Conservation (phyloP, 2,797 vertebrate genomes). For the Aeoliscus strigatus region DNA sequence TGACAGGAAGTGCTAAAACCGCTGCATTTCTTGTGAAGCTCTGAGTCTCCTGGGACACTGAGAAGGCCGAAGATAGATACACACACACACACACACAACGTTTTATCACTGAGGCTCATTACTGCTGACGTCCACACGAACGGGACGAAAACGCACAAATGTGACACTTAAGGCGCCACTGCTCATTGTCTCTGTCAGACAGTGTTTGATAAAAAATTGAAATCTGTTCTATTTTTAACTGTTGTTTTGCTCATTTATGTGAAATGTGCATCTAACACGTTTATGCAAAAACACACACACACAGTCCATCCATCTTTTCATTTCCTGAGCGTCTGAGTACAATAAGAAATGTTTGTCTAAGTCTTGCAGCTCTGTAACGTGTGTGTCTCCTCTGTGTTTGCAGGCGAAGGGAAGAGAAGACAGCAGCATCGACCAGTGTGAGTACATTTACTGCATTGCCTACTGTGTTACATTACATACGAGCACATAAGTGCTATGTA, state of each 20-base stretch:
- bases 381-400: slow-evolving; percentile 63
- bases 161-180: slow-evolving; percentile 47
- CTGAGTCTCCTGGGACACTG: slow-evolving; percentile 40
- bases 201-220: slow-evolving; percentile 9
- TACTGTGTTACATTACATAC: slow-evolving; percentile 61
- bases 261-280: too few relatives aligned
- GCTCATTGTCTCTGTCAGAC: slow-evolving; percentile 32
- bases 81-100: slow-evolving; percentile 24
- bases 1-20: slow-evolving; percentile 48
- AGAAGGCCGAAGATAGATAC: slow-evolving; percentile 22
- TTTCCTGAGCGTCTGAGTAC: too few relatives aligned
- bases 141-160: slow-evolving; percentile 53
- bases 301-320: too few relatives aligned
- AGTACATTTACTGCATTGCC: slow-evolving; percentile 66
- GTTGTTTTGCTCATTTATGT: too few relatives aligned
- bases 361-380: slow-evolving; percentile 49
- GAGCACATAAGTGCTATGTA: slow-evolving; percentile 41
- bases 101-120: slow-evolving; percentile 64
- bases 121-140: slow-evolving; percentile 50
- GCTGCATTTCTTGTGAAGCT: slow-evolving; percentile 33
- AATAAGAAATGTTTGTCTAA: slow-evolving; percentile 37
- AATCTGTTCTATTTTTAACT: slow-evolving; percentile 45
- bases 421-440: slow-evolving; percentile 67
- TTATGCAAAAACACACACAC: too few relatives aligned
- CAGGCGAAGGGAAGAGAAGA: slow-evolving; percentile 66